phyloP scores from a whole-genome alignment of 2,113 vertebrate genomes.

The human region DNA sequence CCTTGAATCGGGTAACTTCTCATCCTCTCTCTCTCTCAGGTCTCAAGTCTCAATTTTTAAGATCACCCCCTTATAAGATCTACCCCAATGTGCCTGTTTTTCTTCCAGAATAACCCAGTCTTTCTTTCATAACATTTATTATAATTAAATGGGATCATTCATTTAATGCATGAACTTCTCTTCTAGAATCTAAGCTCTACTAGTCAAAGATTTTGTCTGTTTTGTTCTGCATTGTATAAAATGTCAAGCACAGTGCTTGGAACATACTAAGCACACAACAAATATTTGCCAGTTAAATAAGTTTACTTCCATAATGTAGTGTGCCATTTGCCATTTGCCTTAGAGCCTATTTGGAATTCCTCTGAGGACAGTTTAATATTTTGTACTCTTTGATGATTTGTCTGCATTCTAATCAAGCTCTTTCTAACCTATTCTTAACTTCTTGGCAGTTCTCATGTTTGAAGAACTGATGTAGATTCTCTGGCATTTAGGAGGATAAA shows the following conservation, averaged over 20 bases:
- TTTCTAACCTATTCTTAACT: slow-evolving; percentile 17
- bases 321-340: background rate
- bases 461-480: background rate
- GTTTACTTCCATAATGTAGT: background rate
- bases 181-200: background rate
- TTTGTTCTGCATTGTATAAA: background rate
- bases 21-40: no score
- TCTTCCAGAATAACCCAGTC: background rate
- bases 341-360: background rate
- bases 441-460: slow-evolving; percentile 2
- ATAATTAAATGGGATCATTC: background rate
- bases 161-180: background rate
- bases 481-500: background rate
- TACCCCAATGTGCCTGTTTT: background rate
- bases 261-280: background rate
- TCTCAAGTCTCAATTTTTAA: background rate
- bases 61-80: background rate
- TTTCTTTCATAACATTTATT: slow-evolving; percentile 19
- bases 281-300: background rate
- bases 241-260: background rate
- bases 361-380: background rate
- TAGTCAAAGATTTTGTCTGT: background rate
- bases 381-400: background rate
- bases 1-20: background rate
- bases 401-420: background rate